These are phyloP conservation scores for Xiphias gladius DNA, from an alignment of 2,113 vertebrate genomes.

Conservation along the genomic window DNA sequence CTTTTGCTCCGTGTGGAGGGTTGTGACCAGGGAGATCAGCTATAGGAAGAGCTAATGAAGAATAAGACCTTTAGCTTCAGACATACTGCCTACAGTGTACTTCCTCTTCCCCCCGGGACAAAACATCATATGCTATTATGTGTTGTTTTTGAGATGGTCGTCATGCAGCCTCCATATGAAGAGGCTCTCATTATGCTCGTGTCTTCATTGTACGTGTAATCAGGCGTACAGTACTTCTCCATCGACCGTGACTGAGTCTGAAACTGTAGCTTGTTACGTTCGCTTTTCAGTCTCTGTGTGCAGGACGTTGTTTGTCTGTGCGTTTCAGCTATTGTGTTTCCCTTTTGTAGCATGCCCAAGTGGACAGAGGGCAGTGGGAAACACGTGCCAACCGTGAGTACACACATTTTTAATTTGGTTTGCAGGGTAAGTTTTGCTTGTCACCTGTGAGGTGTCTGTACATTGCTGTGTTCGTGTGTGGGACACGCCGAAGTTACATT, in stretches of 20 bases:
- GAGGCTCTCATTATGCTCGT: slow-evolving; percentile 28
- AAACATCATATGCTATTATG: slow-evolving; percentile 13
- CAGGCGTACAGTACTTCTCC: neutral
- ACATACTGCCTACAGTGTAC: neutral
- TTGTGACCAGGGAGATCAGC: slow-evolving; percentile 50
- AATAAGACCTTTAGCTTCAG: slow-evolving; percentile 17
- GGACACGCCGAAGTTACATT: neutral
- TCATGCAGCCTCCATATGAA: neutral
- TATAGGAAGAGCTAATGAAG: slow-evolving; percentile 39
- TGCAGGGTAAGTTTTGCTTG: neutral
- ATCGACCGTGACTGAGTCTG: neutral
- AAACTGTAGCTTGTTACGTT: slow-evolving; percentile 36
- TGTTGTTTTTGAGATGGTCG: slow-evolving; percentile 13
- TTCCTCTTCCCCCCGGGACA: slow-evolving; percentile 6
- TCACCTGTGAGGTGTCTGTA: neutral
- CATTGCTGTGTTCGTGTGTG: neutral
- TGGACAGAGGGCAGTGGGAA: slow-evolving; percentile 56
- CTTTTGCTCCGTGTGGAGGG: slow-evolving; percentile 21
- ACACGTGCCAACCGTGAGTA: slow-evolving; percentile 76
- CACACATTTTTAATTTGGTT: neutral
- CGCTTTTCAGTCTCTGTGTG: slow-evolving; percentile 7
- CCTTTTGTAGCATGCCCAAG: slow-evolving; percentile 79
- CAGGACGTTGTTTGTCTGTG: neutral
- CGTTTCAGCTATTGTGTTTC: slow-evolving; percentile 14
- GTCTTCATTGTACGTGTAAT: slow-evolving; percentile 25